Percentiles rank a stretch among this genome's conserved stretches.
Conservation (phyloP, 1,140 invertebrate genomes). For the Gonioctena quinquepunctata region DNA sequence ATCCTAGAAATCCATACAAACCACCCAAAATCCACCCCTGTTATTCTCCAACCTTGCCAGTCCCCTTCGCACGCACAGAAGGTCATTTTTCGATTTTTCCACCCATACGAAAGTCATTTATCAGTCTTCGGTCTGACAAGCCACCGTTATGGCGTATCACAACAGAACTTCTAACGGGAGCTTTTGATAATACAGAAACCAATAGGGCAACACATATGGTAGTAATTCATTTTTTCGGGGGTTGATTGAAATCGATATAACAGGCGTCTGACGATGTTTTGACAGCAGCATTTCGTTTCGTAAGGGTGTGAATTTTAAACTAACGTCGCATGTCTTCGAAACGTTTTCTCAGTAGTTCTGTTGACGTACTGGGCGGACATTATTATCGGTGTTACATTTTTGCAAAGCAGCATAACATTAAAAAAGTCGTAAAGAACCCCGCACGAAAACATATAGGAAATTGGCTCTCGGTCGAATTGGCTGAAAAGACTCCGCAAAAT, state of each 20-base stretch:
- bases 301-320: no score
- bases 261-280: background rate
- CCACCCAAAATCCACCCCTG: background rate
- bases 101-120: background rate
- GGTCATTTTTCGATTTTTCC: background rate
- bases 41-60: background rate
- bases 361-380: no score
- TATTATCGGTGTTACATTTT: no score
- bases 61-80: background rate
- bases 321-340: no score
- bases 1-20: no score
- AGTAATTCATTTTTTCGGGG: background rate
- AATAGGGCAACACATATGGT: background rate
- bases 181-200: background rate
- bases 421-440: no score
- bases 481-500: no score
- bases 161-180: background rate
- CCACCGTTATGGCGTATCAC: background rate
- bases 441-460: no score
- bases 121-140: background rate
- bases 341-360: no score
- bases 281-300: no score
- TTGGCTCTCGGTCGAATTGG: no score
- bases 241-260: background rate
- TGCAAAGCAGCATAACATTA: no score